Evolutionary conservation across 1,140 invertebrate species (phyloP).

Genomic region (Leguminivora glycinivorella): DNA sequence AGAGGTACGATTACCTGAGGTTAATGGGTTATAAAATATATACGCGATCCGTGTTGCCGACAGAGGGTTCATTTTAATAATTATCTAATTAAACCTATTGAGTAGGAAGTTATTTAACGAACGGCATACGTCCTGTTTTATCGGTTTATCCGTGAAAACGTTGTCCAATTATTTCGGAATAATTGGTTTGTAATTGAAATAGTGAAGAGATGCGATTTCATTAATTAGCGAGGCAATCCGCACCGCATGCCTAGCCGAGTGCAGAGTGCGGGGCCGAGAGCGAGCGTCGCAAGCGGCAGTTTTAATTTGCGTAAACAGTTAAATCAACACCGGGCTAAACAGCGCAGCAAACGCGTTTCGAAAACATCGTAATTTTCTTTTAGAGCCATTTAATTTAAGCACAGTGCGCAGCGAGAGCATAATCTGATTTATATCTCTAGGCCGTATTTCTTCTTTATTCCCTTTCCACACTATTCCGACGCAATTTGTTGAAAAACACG

Average conservation of each 20-base stretch:
- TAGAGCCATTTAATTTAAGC: conserved; percentile 57
- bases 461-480: conserved; percentile 36
- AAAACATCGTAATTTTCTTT: conserved; percentile 58
- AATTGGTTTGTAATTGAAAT: conserved; percentile 26
- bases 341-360: conserved; percentile 46
- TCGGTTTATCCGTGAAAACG: background rate
- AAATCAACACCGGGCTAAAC: conserved; percentile 37
- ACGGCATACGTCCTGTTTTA: background rate
- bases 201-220: conserved; percentile 8
- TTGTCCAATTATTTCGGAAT: conserved; percentile 5
- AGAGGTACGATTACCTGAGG: conserved; percentile 43
- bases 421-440: conserved; percentile 64
- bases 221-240: conserved; percentile 7
- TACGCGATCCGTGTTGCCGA: conserved; percentile 1
- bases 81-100: conserved; percentile 23
- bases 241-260: too few relatives aligned
- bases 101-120: background rate
- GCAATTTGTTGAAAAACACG: conserved; percentile 55
- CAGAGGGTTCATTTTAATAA: conserved; percentile 23
- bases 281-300: background rate
- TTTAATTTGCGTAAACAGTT: conserved; percentile 22
- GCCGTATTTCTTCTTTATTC: conserved; percentile 47
- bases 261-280: too few relatives aligned
- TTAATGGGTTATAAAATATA: conserved; percentile 47
- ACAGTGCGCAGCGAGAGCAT: conserved; percentile 45